phyloP scores from a whole-genome alignment of 92 coral and sea anemone species.

The Epizoanthus illoricatus region DNA sequence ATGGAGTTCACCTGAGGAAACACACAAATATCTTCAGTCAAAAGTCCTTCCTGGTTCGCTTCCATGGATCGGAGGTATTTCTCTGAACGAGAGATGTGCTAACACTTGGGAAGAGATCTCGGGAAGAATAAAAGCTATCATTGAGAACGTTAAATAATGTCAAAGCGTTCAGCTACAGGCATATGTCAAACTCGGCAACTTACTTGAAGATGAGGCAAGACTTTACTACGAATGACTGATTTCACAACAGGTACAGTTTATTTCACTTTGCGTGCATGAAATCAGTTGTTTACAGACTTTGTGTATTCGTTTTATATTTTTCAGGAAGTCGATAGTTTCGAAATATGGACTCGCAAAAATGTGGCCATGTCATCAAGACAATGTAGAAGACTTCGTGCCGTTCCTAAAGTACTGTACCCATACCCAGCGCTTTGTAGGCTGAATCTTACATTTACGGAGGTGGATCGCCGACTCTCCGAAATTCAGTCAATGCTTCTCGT shows the following conservation, averaged over 20 bases:
- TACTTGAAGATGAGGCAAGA: not conserved
- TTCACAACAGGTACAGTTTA: not conserved
- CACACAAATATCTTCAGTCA: not conserved
- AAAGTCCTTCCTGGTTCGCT: constrained; percentile 18
- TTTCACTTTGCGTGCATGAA: not conserved
- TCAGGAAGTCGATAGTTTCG: too few relatives aligned
- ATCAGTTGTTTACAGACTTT: not conserved
- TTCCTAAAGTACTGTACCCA: too few relatives aligned
- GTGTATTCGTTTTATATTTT: too few relatives aligned
- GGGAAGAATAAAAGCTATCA: not conserved
- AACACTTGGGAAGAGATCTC: constrained; percentile 7
- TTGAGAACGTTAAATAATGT: not conserved
- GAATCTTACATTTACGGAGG: too few relatives aligned
- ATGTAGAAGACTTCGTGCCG: too few relatives aligned
- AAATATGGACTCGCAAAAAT: too few relatives aligned
- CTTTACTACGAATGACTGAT: not conserved
- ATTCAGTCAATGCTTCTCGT: too few relatives aligned
- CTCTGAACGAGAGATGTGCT: not conserved
- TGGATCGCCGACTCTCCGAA: too few relatives aligned
- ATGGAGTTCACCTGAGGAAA: not conserved
- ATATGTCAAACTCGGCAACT: constrained; percentile 1
- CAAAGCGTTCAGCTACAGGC: not conserved
- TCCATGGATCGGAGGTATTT: not conserved
- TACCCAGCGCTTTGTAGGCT: too few relatives aligned
- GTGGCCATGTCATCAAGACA: too few relatives aligned